These are phyloP conservation scores for Microtus agrestis DNA, from an alignment of 2,797 vertebrate genomes.

Conservation along the genomic window DNA sequence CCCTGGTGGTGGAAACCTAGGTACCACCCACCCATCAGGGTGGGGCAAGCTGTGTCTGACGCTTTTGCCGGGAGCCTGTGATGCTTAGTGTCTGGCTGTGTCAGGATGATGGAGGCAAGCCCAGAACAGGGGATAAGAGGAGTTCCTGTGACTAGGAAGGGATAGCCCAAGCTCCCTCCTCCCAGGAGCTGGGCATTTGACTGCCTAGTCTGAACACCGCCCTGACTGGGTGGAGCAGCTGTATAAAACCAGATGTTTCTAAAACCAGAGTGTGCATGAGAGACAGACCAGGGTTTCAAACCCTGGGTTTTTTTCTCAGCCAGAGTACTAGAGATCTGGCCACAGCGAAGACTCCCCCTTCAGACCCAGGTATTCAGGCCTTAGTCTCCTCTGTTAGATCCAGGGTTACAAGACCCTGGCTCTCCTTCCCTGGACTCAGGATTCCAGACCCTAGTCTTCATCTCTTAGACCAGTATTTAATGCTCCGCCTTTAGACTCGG, in stretches of 20 bases:
- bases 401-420: not conserved
- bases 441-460: not conserved
- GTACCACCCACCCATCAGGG: not conserved
- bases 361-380: not conserved
- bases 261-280: slow-evolving; percentile 71
- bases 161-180: slow-evolving; percentile 36
- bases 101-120: slow-evolving; percentile 68
- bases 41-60: not conserved
- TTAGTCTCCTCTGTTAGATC: not conserved
- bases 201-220: slow-evolving; percentile 11
- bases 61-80: not conserved
- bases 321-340: not conserved
- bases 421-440: not conserved
- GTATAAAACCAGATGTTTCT: slow-evolving; percentile 84
- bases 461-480: no score
- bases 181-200: slow-evolving; percentile 29
- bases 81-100: slow-evolving; percentile 64
- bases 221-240: slow-evolving; percentile 75
- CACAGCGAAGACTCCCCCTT: not conserved
- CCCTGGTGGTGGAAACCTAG: not conserved
- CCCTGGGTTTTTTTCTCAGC: not conserved
- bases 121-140: not conserved
- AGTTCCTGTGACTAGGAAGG: not conserved
- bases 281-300: not conserved
- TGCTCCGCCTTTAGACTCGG: not conserved